A percentile compares a stretch with the other conserved stretches of the same genome.
Conservation (phyloP, 2,797 vertebrate genomes). For the Sebastes matsubarae region DNA sequence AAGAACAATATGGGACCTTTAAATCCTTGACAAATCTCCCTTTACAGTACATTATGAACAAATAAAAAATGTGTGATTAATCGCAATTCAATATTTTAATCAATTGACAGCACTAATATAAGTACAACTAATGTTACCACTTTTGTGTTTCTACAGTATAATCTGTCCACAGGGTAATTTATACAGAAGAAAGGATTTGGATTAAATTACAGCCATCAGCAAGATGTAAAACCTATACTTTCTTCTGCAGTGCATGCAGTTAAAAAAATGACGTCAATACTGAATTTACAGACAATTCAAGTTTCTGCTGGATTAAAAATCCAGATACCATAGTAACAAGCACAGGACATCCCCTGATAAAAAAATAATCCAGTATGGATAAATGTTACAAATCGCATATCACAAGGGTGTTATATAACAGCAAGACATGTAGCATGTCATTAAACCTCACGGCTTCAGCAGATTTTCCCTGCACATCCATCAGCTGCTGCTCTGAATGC, state of each 20-base stretch:
- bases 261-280: not conserved
- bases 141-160: not conserved
- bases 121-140: not conserved
- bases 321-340: not conserved
- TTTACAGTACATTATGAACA: too few relatives aligned
- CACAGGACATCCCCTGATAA: not conserved
- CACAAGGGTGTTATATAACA: not conserved
- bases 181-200: not conserved
- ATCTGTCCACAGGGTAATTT: not conserved
- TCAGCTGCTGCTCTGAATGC: not conserved
- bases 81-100: too few relatives aligned
- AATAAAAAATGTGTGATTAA: too few relatives aligned
- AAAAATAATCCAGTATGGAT: not conserved
- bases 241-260: not conserved
- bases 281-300: not conserved
- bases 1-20: too few relatives aligned
- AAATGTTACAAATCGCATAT: not conserved
- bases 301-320: not conserved
- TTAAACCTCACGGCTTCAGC: not conserved
- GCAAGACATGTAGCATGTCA: not conserved
- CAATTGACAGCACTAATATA: too few relatives aligned
- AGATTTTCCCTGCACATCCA: not conserved
- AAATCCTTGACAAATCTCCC: too few relatives aligned
- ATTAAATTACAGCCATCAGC: not conserved
- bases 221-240: not conserved